Percentiles rank a stretch among this genome's conserved stretches.
phyloP scores from a whole-genome alignment of 2,113 vertebrate genomes.

The Gadus chalcogrammus region DNA sequence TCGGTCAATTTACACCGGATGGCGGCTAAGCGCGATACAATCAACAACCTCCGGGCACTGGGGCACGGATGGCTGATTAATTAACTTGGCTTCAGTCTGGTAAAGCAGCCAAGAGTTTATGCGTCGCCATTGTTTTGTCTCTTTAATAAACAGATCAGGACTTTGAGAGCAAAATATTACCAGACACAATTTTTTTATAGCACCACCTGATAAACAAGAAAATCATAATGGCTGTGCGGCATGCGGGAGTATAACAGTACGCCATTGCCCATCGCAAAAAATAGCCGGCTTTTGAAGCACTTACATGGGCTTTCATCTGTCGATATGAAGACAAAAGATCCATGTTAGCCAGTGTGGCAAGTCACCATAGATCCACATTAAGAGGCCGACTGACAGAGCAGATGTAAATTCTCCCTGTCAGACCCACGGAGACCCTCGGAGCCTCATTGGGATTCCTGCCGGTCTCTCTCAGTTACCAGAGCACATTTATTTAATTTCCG shows the following conservation, averaged over 20 bases:
- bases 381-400: conserved; percentile 32
- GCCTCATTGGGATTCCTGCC: conserved; percentile 55
- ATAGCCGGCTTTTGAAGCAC: conserved; percentile 26
- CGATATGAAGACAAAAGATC: conserved; percentile 52
- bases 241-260: conserved; percentile 18
- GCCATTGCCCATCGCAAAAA: conserved; percentile 2
- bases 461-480: conserved; percentile 42
- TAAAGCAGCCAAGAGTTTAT: conserved; percentile 56
- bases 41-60: conserved; percentile 66
- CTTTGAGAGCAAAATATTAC: conserved; percentile 25
- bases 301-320: conserved; percentile 24
- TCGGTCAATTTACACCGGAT: conserved; percentile 70
- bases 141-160: conserved; percentile 51
- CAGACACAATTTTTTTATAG: neutral
- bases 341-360: conserved; percentile 8
- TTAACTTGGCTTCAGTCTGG: conserved; percentile 54
- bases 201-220: conserved; percentile 3
- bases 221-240: conserved; percentile 17
- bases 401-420: conserved; percentile 37
- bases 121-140: conserved; percentile 57
- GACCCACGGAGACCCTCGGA: conserved; percentile 35
- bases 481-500: conserved; percentile 64
- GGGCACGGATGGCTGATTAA: conserved; percentile 62
- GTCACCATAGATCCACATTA: conserved; percentile 47
- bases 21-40: conserved; percentile 65